phyloP scores from a whole-genome alignment of 2,888 invertebrate species.

The Tortricodes alternella region DNA sequence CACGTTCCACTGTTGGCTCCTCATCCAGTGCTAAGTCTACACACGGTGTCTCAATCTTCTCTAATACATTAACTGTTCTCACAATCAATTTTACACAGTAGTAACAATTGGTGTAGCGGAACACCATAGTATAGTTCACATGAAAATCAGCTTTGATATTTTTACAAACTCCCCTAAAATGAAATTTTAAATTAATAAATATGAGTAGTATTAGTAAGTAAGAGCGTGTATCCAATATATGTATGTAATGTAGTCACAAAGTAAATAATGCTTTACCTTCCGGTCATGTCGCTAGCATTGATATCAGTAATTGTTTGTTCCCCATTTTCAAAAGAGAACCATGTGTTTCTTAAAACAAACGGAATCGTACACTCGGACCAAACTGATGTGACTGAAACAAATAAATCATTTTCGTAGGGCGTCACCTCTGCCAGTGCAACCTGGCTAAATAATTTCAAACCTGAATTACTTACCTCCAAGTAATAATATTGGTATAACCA shows the following conservation, averaged over 20 bases:
- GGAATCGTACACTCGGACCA: constrained; percentile 88
- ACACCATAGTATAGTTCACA: constrained; percentile 93
- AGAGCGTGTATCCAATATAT: too few species aligned
- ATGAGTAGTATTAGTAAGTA: too few species aligned
- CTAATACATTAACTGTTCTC: constrained; percentile 93
- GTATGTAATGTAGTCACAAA: constrained; percentile 16
- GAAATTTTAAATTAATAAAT: constrained; percentile 12
- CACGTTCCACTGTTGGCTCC: constrained; percentile 88
- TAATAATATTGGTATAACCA: constrained; percentile 40
- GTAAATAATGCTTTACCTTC: constrained; percentile 59
- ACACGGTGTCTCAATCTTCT: constrained; percentile 94
- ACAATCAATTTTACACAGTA: constrained; percentile 93
- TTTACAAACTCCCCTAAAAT: constrained; percentile 86
- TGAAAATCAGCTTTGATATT: constrained; percentile 88
- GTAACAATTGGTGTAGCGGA: constrained; percentile 87
- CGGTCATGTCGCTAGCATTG: constrained; percentile 90
- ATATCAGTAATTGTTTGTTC: constrained; percentile 91
- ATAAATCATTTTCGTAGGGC: constrained; percentile 54
- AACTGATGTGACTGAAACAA: constrained; percentile 57
- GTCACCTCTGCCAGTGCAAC: constrained; percentile 49
- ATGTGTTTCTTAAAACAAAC: constrained; percentile 89
- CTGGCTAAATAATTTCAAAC: constrained; percentile 2
- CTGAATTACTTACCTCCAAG: constrained; percentile 45
- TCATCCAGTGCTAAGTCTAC: constrained; percentile 85
- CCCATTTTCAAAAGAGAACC: constrained; percentile 96